phyloP scores from a whole-genome alignment of 2,797 vertebrate genomes.

The Distichodus sexfasciatus region DNA sequence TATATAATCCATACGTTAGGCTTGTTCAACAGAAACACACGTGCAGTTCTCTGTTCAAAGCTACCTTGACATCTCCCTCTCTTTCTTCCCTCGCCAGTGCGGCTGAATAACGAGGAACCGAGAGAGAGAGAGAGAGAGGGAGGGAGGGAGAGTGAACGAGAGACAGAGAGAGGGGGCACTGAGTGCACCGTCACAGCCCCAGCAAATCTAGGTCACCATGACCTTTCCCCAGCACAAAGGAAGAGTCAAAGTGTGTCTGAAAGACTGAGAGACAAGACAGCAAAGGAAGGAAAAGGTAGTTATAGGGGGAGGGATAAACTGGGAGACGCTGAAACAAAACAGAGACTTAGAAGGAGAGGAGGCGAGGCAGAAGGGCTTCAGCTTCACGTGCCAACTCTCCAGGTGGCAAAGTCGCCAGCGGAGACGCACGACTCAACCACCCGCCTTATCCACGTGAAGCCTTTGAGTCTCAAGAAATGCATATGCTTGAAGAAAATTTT shows the following conservation, averaged over 20 bases:
- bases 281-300: background rate
- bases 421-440: conserved; percentile 40
- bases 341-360: conserved; percentile 12
- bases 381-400: background rate
- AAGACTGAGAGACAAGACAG: conserved; percentile 9
- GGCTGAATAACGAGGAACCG: conserved; percentile 41
- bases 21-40: background rate
- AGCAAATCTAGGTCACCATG: conserved; percentile 54
- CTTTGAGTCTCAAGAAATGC: conserved; percentile 15
- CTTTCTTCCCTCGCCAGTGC: background rate
- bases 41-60: conserved; percentile 17
- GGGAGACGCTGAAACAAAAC: background rate
- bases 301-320: conserved; percentile 1
- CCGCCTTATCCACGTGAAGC: conserved; percentile 45
- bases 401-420: conserved; percentile 33
- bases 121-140: conserved; percentile 29
- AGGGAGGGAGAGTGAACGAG: conserved; percentile 22
- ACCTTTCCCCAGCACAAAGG: conserved; percentile 50
- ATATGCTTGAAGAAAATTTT: no score
- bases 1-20: background rate
- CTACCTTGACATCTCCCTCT: background rate
- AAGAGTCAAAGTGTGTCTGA: conserved; percentile 30
- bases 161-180: conserved; percentile 33
- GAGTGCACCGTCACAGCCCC: conserved; percentile 36
- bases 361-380: background rate